Evolutionary conservation across 2,113 vertebrate species (phyloP), one percentile per base, ranked within the genome.

Genomic region (Rhegmatorhina hoffmannsi): DNA sequence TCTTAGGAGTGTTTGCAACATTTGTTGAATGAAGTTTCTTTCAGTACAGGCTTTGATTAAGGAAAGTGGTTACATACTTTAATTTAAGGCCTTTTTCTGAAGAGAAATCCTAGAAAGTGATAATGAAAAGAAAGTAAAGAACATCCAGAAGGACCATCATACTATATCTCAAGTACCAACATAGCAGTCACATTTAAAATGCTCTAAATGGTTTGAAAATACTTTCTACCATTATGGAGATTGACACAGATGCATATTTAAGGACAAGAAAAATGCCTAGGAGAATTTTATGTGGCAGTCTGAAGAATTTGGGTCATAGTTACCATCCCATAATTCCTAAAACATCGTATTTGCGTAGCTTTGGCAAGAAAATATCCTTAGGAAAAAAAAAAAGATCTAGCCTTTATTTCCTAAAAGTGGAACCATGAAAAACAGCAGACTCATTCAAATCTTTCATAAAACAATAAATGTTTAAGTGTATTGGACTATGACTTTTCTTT

Each of bases 241-340:
- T 76, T 87, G 66, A 87, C 58, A 85, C 53, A 78, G 70, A 89
- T 89, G 46, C 18, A 73, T 72, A 90, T 86, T 92, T 95, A 88
- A 90, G 26, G 47, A 89, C n/a, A 77, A 36, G 38, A 60, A 89
- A 4, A 17, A 85, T 23, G 84, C 46, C 21, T 91, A 59, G 7
- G 75, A 92, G 78, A 87, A 67, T 74, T 55, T 70, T 15, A 11
- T 88, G 68, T 46, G 14, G 7, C 1, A 0, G 11, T 16, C n/a
- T 67, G 26, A 26, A 90, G 84, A 93, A 93, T 85, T 69, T 83
- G 24, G 43, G 72, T 80, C 82, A 64, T 28, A 86, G 62, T 60
- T 23, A 52, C n/a, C 34, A 88, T 68, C 18, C 15, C 55, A 33
- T 70, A 67, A 44, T 64, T 52, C 47, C 50, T 88, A 86, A 77